Conservation (phyloP, 2,797 vertebrate genomes). For the Myioborus melanocephalus region DNA sequence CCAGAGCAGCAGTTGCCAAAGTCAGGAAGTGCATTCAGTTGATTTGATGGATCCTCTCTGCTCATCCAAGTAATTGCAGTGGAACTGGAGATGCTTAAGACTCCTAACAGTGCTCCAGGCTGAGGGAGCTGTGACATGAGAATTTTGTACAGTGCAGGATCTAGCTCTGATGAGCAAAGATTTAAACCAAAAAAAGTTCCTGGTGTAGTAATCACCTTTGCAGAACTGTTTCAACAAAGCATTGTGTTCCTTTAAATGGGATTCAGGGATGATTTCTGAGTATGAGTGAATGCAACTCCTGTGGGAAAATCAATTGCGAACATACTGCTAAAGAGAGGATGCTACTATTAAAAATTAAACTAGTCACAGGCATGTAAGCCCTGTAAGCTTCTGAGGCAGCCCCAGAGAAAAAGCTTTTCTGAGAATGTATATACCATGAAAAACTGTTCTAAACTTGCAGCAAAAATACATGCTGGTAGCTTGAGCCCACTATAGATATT, state of each 20-base stretch:
- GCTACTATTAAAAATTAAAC: neutral
- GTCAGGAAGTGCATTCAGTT: neutral
- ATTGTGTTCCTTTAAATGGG: neutral
- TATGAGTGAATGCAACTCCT: neutral
- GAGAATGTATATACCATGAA: neutral
- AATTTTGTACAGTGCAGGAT: neutral
- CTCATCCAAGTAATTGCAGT: neutral
- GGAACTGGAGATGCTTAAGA: neutral
- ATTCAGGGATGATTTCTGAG: neutral
- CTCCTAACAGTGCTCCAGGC: neutral
- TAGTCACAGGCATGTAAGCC: neutral
- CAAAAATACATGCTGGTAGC: neutral
- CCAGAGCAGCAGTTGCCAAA: neutral
- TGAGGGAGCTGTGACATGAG: neutral
- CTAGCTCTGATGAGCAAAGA: neutral
- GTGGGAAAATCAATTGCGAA: neutral
- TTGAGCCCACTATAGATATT: neutral
- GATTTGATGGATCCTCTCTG: neutral
- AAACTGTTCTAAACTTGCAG: neutral
- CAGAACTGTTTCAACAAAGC: neutral
- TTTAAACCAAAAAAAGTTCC: neutral
- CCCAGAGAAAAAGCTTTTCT: neutral
- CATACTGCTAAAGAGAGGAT: neutral
- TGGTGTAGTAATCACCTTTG: neutral
- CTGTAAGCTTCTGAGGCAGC: neutral